These are phyloP conservation scores for Telmatochromis sp. DNA, from an alignment of 2,113 vertebrate genomes.

Conservation along the genomic window DNA sequence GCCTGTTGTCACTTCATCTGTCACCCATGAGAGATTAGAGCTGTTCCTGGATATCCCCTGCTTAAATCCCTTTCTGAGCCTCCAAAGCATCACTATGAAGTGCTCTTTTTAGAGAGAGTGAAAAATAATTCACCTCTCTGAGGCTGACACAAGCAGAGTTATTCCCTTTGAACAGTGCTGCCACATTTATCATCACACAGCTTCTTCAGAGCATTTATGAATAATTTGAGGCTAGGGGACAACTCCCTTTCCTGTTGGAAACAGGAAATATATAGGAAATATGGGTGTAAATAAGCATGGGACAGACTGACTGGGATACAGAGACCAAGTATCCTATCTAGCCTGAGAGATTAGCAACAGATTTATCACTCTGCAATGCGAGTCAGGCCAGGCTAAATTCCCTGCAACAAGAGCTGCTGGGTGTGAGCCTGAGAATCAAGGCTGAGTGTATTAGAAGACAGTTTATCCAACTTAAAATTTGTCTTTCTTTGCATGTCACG, in stretches of 20 bases:
- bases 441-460: neutral
- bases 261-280: slow-evolving; percentile 50
- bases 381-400: slow-evolving; percentile 50
- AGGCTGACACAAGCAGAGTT: neutral
- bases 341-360: slow-evolving; percentile 66
- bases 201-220: neutral
- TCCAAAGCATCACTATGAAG: neutral
- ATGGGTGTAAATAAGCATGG: slow-evolving; percentile 52
- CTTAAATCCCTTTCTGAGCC: slow-evolving; percentile 1
- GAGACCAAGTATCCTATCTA: slow-evolving; percentile 54
- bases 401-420: slow-evolving; percentile 50
- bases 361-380: slow-evolving; percentile 70
- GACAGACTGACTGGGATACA: slow-evolving; percentile 43
- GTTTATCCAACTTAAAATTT: neutral
- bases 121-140: slow-evolving; percentile 1
- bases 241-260: slow-evolving; percentile 50
- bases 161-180: neutral
- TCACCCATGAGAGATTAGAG: slow-evolving; percentile 57
- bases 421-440: slow-evolving; percentile 49
- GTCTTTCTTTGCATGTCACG: neutral
- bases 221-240: slow-evolving; percentile 11
- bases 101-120: neutral
- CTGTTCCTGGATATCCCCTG: slow-evolving; percentile 24
- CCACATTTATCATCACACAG: neutral
- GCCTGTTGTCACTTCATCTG: slow-evolving; percentile 58